Evolutionary conservation across 2,113 vertebrate species (phyloP), one percentile per base, ranked within the genome.

Genomic region (Pachypanchax playfairii): DNA sequence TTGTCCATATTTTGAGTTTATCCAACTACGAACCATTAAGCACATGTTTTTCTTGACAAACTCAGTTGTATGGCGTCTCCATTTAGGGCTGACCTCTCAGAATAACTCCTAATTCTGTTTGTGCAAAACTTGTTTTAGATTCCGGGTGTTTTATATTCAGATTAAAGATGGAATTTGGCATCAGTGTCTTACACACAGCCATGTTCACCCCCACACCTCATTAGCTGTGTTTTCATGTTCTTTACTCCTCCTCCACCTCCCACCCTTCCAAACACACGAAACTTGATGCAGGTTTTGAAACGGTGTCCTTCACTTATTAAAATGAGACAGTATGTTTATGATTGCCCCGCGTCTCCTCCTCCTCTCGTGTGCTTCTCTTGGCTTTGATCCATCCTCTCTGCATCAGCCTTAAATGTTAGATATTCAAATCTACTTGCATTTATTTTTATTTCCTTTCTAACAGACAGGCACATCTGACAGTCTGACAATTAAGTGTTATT

Each of bases 381-480:
- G 26, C 87, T 90, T 90, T 90, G 87, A 90, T 90, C 82, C 74
- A 12, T 70, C 84, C 65, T 83, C 76, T 54, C 65, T 52, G 69
- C 75, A 64, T 86, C 87, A 88, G 78, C 70, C 75, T 82, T 85
- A 65, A 79, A 76, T 82, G 79, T 81, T 77, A 79, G 66, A 88
- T 89, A 89, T 90, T 89, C 85, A 90, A 85, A 90, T 87, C 56
- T 57, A 5, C 69, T 87, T 84, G 77, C 84, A 65, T 88, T 87
- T 88, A 85, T 88, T 85, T 87, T 88, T 80, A 79, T 87, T 89
- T 87, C 80, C 70, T 85, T 74, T 86, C 77, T 77, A 75, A 77
- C 54, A 41, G 84, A 88, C 62, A 76, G 79, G 80, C 81, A 83
- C 83, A 81, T 88, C 79, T 89, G 88, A 88, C 89, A 91, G 87